These are phyloP conservation scores for Apis mellifera DNA, from an alignment of 1,140 invertebrate species.

Conservation along the genomic window DNA sequence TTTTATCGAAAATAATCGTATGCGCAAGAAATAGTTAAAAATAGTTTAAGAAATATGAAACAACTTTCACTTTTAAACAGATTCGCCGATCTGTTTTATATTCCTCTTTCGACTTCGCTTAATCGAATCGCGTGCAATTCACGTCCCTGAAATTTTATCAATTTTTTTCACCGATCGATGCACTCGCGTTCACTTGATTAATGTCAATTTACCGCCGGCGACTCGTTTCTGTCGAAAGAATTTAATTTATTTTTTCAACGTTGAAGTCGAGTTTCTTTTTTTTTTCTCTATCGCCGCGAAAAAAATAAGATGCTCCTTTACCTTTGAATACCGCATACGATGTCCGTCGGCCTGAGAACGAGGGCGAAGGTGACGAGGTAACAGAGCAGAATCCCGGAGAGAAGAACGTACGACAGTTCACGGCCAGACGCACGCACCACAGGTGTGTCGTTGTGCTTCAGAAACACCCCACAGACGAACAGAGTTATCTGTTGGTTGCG, in stretches of 20 bases:
- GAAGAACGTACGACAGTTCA: slow-evolving; percentile 93
- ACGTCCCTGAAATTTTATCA: slow-evolving; percentile 14
- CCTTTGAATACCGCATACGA: slow-evolving; percentile 90
- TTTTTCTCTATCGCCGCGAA: no score
- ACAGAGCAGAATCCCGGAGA: slow-evolving; percentile 94
- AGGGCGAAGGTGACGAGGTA: slow-evolving; percentile 94
- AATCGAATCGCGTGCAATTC: slow-evolving; percentile 38
- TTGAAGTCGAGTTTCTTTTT: no score
- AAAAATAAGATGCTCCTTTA: slow-evolving; percentile 72
- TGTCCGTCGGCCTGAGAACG: slow-evolving; percentile 88
- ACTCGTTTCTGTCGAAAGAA: background rate
- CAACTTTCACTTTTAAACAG: slow-evolving; percentile 1
- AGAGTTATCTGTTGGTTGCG: slow-evolving; percentile 74
- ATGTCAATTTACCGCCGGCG: background rate
- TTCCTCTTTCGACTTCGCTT: slow-evolving; percentile 35
- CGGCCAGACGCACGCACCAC: slow-evolving; percentile 94
- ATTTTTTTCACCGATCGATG: slow-evolving; percentile 31
- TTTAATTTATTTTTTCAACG: slow-evolving; percentile 9
- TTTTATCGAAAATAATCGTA: background rate
- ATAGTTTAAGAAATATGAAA: slow-evolving; percentile 20
- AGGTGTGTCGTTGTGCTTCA: slow-evolving; percentile 91
- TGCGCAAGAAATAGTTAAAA: no score
- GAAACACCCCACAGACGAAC: slow-evolving; percentile 86
- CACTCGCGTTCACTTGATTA: slow-evolving; percentile 5
- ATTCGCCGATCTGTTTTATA: slow-evolving; percentile 20